Evolutionary conservation across 1,140 invertebrate genomes (phyloP), one percentile per base, ranked within the genome.

Genomic region (Trinorchestia longiramus): DNA sequence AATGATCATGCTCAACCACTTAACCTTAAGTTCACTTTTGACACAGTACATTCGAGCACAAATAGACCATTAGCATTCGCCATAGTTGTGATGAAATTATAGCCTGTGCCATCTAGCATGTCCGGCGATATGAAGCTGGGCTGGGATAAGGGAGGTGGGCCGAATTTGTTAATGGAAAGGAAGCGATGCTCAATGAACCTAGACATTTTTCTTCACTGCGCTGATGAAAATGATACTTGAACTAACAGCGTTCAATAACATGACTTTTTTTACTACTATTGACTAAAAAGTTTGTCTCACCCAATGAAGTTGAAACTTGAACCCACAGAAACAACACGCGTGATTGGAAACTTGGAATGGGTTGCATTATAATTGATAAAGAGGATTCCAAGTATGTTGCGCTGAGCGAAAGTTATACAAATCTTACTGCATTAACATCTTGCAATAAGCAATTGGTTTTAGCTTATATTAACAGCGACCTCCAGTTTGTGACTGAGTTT

Each of bases 31-130:
- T 77, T 23, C 28, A 19, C 3, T 91, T 91, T 91, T 43, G 43
- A 91, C 4, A 17, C 41, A 42, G 3, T 42, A 17, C 43, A 42
- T 47, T 94, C 92, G 40, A 17, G 43, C 44, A 94, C 92, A 43
- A 94, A 94, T 94, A 94, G 92, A n/a, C 92, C 92, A 94, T 94
- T 94, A 94, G 92, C 92, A 94, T 94, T 94, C 44, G 92, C 92
- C 43, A 47, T 94, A 94, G 92, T 11, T 40, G 92, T 94, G 43
- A 47, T 47, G 44, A 45, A 94, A 94, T 94, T 8, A 47, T 11
- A 47, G 36, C 3, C 43, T 47, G 8, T 36, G 3, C 8, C 43
- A 8, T 47, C 43, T 0, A 28, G 92, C 92, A 91, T 44, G 41
- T 91, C 88, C 19, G 88, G 11, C 43, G 88, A 91, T n/a, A n/a